phyloP scores from a whole-genome alignment of 2,888 invertebrate genomes.

The Macroteleia sp. region DNA sequence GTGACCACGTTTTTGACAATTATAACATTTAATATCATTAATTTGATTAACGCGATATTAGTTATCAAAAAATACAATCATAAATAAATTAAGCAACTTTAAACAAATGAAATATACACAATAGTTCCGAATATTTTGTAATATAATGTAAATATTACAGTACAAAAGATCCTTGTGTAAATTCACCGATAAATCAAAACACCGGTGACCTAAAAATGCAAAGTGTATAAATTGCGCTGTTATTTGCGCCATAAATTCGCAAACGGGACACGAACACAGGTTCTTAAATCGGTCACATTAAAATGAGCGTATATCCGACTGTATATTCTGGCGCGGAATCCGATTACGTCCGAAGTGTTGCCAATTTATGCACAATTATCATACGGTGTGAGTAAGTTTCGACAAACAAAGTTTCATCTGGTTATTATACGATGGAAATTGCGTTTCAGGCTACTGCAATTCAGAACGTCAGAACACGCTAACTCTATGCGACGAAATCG shows the following conservation, averaged over 20 bases:
- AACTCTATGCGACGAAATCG: conserved; percentile 87
- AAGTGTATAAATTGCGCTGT: conserved; percentile 1
- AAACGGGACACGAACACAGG: conserved; percentile 8
- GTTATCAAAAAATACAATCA: too few relatives aligned
- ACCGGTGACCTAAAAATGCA: conserved; percentile 38
- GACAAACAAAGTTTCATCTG: conserved; percentile 31
- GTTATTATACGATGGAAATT: conserved; percentile 52
- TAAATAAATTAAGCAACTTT: too few relatives aligned
- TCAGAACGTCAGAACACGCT: conserved; percentile 76
- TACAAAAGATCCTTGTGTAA: too few relatives aligned
- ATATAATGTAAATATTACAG: too few relatives aligned
- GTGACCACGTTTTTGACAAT: conserved; percentile 35
- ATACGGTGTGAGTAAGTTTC: conserved; percentile 32
- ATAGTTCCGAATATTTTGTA: too few relatives aligned
- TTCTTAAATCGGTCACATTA: conserved; percentile 25
- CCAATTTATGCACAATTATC: conserved; percentile 56
- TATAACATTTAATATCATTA: too few relatives aligned
- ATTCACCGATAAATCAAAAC: too few relatives aligned
- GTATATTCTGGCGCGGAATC: conserved; percentile 24
- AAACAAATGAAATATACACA: too few relatives aligned
- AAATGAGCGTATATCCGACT: conserved; percentile 18
- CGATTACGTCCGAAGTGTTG: conserved; percentile 33
- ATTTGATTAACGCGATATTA: too few relatives aligned
- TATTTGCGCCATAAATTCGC: conserved; percentile 32
- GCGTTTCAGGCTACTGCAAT: conserved; percentile 85